A percentile compares a stretch with the other conserved stretches of the same genome.
These are phyloP conservation scores for Thalassophryne amazonica DNA, from an alignment of 2,797 vertebrate genomes.

Conservation along the genomic window DNA sequence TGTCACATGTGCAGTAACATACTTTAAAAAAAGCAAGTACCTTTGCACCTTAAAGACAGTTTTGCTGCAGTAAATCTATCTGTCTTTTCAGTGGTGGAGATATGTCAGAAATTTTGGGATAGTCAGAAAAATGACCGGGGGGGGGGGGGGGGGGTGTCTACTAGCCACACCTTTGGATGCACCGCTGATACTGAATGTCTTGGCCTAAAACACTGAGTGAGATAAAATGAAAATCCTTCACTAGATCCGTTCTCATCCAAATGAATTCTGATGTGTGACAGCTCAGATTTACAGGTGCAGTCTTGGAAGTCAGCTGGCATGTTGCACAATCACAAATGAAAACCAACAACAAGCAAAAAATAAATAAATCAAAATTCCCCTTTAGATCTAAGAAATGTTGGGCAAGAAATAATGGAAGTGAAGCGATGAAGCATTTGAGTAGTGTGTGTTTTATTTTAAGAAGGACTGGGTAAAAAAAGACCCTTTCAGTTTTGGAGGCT, in stretches of 20 bases:
- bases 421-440: not conserved
- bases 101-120: no score
- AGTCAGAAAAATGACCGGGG: no score
- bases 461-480: not conserved
- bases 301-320: conserved; percentile 10
- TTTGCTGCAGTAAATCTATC: no score
- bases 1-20: no score
- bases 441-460: not conserved
- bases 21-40: no score
- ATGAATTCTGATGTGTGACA: conserved; percentile 13
- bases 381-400: conserved; percentile 30
- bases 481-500: not conserved
- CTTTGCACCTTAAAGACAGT: no score
- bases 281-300: conserved; percentile 14
- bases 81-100: no score
- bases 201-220: no score
- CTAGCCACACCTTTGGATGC: no score
- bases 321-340: conserved; percentile 4
- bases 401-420: not conserved
- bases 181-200: no score
- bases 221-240: conserved; percentile 7
- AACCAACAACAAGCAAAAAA: conserved; percentile 16
- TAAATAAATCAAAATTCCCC: not conserved
- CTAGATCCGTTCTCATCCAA: conserved; percentile 19
- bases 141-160: no score